These are phyloP conservation scores for Pantherophis alleghaniensis DNA, from an alignment of 2,797 vertebrate genomes.

Conservation along the genomic window DNA sequence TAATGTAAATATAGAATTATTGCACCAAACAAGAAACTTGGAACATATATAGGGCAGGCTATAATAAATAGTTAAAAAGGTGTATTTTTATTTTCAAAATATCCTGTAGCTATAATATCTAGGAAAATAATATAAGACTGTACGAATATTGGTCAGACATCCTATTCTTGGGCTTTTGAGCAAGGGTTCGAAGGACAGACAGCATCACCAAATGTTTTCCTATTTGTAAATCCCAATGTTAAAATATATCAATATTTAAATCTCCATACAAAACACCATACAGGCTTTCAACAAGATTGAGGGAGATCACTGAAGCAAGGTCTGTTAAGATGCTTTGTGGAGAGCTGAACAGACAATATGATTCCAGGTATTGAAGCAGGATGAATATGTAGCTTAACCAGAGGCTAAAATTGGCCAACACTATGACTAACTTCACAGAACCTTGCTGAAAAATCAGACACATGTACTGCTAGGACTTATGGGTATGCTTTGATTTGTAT, in stretches of 20 bases:
- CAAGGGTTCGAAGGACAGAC: not conserved
- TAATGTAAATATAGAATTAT: not conserved
- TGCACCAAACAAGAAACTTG: not conserved
- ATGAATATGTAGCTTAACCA: not conserved
- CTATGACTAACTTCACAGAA: too few relatives aligned
- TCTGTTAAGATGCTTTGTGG: not conserved
- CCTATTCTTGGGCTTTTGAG: not conserved
- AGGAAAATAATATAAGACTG: not conserved
- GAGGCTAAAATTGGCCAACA: not conserved
- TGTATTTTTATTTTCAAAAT: not conserved
- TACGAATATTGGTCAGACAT: not conserved
- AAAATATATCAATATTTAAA: not conserved
- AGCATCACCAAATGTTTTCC: not conserved
- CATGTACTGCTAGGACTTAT: not conserved
- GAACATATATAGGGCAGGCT: not conserved
- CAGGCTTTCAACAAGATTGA: not conserved
- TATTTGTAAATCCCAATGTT: not conserved
- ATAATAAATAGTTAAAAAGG: not conserved
- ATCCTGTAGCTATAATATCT: not conserved
- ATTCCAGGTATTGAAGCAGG: not conserved
- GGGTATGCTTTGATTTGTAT: not conserved
- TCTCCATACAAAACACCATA: not conserved
- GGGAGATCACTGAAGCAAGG: not conserved
- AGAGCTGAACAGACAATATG: too few relatives aligned
- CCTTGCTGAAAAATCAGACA: not conserved